A percentile compares a stretch with the other conserved stretches of the same genome.
These are phyloP conservation scores for Brachypterus glaber DNA, from an alignment of 2,888 invertebrate species.

Conservation along the genomic window DNA sequence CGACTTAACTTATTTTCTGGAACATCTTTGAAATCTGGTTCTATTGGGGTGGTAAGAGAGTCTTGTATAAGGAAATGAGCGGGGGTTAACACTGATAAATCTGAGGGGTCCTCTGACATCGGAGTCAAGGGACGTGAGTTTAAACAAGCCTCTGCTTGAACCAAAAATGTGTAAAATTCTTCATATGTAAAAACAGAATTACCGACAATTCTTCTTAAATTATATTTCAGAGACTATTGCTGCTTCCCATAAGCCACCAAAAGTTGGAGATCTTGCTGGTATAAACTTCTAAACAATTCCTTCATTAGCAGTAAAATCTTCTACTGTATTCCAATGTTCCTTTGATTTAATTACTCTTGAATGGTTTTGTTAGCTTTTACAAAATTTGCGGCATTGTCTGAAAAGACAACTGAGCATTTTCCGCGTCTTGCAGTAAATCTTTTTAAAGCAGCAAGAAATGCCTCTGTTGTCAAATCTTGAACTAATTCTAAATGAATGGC, in stretches of 20 bases:
- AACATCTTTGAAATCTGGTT: background rate
- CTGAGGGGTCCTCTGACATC: background rate
- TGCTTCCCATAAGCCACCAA: too few relatives aligned
- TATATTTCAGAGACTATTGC: background rate
- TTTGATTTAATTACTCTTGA: background rate
- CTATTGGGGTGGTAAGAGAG: background rate
- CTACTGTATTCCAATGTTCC: background rate
- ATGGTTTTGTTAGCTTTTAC: background rate
- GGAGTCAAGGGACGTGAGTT: background rate
- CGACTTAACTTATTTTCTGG: background rate
- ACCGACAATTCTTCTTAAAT: background rate
- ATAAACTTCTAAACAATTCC: background rate
- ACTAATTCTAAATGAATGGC: background rate
- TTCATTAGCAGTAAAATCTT: background rate
- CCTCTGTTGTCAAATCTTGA: background rate
- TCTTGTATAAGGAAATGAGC: slow-evolving; percentile 1
- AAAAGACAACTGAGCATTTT: background rate
- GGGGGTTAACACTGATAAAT: background rate
- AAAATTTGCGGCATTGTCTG: background rate
- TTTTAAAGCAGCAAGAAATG: too few relatives aligned
- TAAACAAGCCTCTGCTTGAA: background rate
- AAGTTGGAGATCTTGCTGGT: background rate
- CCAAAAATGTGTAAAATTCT: background rate
- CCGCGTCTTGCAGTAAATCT: background rate
- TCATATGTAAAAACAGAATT: background rate